A percentile compares a stretch with the other conserved stretches of the same genome.
phyloP scores from a whole-genome alignment of 2,888 invertebrate genomes.

The Ganaspis brasiliensis region DNA sequence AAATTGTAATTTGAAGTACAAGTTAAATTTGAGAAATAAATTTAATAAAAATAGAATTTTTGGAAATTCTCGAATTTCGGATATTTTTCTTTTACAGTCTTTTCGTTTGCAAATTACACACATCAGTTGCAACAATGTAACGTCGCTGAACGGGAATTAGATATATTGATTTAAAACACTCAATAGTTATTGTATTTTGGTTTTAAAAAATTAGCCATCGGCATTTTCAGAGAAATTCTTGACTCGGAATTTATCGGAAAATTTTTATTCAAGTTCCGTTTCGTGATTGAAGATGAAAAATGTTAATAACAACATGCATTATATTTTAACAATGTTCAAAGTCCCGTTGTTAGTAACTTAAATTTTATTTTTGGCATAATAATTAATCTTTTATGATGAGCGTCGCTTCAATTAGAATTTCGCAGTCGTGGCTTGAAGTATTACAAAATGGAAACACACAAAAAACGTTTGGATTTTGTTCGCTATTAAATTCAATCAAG shows the following conservation, averaged over 20 bases:
- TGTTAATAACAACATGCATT: conserved; percentile 6
- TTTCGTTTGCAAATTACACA: conserved; percentile 19
- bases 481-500: too few species aligned
- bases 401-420: background rate
- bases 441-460: too few species aligned
- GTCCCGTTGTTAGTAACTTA: background rate
- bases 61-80: conserved; percentile 14
- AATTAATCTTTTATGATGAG: background rate
- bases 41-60: background rate
- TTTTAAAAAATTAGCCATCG: background rate
- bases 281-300: conserved; percentile 12
- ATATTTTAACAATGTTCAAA: conserved; percentile 9
- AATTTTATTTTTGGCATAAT: background rate
- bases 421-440: too few species aligned
- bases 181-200: conserved; percentile 21
- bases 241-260: conserved; percentile 7
- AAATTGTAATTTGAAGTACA: too few species aligned
- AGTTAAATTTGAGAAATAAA: too few species aligned
- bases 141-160: conserved; percentile 19
- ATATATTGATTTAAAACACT: conserved; percentile 33
- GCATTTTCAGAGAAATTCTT: background rate
- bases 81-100: conserved; percentile 20
- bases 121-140: conserved; percentile 18
- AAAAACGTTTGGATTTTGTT: too few species aligned
- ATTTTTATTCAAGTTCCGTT: background rate